These are phyloP conservation scores for Euglossa dilemma DNA, from an alignment of 1,140 invertebrate species.

Conservation along the genomic window DNA sequence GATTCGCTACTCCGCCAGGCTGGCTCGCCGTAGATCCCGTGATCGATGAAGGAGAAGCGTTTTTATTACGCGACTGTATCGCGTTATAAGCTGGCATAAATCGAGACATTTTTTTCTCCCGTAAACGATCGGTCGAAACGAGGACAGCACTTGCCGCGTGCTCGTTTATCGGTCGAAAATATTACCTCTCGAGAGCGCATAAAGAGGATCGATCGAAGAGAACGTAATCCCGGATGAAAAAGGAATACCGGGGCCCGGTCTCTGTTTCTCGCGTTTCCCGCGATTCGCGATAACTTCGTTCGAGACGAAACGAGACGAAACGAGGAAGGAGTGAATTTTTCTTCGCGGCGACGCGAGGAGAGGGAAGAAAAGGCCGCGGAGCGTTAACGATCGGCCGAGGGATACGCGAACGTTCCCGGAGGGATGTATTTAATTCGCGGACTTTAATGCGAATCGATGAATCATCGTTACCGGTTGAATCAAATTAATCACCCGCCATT, in stretches of 20 bases:
- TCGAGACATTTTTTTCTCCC: neutral
- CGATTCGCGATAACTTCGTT: too few species aligned
- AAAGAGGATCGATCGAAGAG: neutral
- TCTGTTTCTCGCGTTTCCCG: neutral
- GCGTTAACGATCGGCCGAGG: neutral
- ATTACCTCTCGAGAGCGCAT: neutral
- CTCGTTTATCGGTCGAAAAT: neutral
- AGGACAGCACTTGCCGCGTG: neutral
- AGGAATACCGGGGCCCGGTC: neutral
- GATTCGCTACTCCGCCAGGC: slow-evolving; percentile 5
- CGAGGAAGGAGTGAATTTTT: slow-evolving; percentile 3
- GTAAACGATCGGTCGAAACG: neutral
- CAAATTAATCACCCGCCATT: slow-evolving; percentile 51
- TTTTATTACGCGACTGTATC: slow-evolving; percentile 2
- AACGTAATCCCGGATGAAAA: neutral
- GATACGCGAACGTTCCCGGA: neutral
- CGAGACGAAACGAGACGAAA: neutral
- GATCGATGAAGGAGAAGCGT: slow-evolving; percentile 8
- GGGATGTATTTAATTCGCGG: slow-evolving; percentile 21
- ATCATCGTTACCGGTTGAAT: slow-evolving; percentile 47
- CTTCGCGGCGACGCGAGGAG: too few species aligned
- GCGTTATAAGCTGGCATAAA: neutral
- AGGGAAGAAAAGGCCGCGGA: too few species aligned
- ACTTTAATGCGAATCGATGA: slow-evolving; percentile 42
- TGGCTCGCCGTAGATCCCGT: neutral